Base-by-base conservation (phyloP, 2,113 vertebrate species). In the Semnopithecus entellus region DNA sequence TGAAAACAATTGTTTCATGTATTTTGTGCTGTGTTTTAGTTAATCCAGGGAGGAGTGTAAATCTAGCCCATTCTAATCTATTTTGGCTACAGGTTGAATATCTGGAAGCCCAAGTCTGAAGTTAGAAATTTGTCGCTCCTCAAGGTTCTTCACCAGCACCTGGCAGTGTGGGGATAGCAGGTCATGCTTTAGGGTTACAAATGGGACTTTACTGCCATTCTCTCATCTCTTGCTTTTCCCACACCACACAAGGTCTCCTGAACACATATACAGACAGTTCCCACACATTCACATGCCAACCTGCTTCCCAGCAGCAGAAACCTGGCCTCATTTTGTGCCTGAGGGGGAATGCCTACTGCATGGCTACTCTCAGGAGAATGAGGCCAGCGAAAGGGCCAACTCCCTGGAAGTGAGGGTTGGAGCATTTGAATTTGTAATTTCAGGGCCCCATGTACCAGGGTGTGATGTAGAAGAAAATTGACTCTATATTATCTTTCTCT, bases 331-430 rank as follows among this genome's bases (percentile, higher is more conserved):
- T 14, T 5, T 35, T 68, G 30, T 13, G 12, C 8, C 0, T 38
- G 8, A 4, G 18, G 8, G 1, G 0, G 18, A 38, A 38, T 0
- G 9, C 8, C 4, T 11, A 9, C 38, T 72, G n/a, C 18, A 1
- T 11, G 9, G 68, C 17, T 16, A 20, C 16, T 10, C n/a, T 38
- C n/a, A 9, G 1, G n/a, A 20, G 68, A 38, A 38, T 0, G 8
- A 20, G 4, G 18, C n/a, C 17, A 38, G 68, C 20, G n/a, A 38
- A 72, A 18, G 17, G 16, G 35, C 32, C 66, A n/a, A 18, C 14
- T 70, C 14, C 17, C 16, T 8, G 35, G 66, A 7, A 70, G 66
- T 35, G n/a, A n/a, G 35, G 14, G 6, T n/a, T n/a, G n/a, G 35
- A 70, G 6, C 66, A 8, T 70, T 35, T 18, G 35, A 70, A 70